A percentile compares a stretch with the other conserved stretches of the same genome.
Evolutionary conservation across 2,888 invertebrate species (phyloP).

Genomic region (Agriotes lineatus): DNA sequence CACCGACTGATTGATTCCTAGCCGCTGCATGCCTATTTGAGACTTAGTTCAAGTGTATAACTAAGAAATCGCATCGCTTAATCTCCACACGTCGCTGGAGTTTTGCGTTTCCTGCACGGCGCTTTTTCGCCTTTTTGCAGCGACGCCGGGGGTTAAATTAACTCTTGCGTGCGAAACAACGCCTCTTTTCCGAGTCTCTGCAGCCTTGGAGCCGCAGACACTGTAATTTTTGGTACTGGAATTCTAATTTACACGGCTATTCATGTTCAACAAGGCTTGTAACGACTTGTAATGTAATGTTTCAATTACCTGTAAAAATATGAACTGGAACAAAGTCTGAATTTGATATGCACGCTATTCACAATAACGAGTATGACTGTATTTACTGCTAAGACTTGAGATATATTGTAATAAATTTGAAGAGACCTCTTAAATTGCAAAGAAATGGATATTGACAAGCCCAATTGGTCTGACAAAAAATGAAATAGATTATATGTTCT

Average conservation of each 20-base stretch:
- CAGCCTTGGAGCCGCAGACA: conserved; percentile 8
- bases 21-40: conserved; percentile 22
- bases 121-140: conserved; percentile 4
- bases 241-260: neutral
- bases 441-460: too few relatives aligned
- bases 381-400: too few relatives aligned
- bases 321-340: neutral
- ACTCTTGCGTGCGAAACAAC: conserved; percentile 29
- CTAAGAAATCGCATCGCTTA: conserved; percentile 4
- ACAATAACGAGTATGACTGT: too few relatives aligned
- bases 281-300: neutral
- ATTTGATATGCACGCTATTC: too few relatives aligned
- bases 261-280: neutral
- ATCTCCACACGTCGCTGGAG: conserved; percentile 11
- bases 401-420: too few relatives aligned
- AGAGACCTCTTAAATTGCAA: too few relatives aligned
- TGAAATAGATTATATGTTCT: too few relatives aligned
- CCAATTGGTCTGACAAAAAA: too few relatives aligned
- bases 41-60: conserved; percentile 19
- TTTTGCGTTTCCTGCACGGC: neutral
- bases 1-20: neutral
- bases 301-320: too few relatives aligned
- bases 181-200: conserved; percentile 13
- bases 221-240: conserved; percentile 15
- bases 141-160: conserved; percentile 26